Evolutionary conservation across 30 jellyfish, hydroid and myxozoan genomes (phyloP), one percentile per base, ranked within the genome.

Genomic region (Chrysaora quinquecirrha): DNA sequence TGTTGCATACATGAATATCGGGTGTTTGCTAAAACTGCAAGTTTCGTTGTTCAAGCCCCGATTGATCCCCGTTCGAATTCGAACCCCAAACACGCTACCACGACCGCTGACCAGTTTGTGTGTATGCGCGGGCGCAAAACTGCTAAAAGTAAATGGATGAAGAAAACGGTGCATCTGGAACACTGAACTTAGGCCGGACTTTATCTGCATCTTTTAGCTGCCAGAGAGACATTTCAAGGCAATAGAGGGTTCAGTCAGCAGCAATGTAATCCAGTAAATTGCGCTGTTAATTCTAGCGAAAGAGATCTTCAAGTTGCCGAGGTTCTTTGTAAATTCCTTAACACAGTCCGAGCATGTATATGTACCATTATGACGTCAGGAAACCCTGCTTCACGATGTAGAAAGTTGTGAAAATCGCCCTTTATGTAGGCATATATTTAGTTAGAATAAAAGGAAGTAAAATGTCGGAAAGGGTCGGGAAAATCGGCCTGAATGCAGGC

Each of bases 401-500:
- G 80, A 60, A 20, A 20, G 31, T 18, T 16, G 73, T 56, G 48
- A 46, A 33, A 54, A 20, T 52, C 19, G 68, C 68, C 68, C 25
- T 52, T 52, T 52, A 3, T 3, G 29, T 10, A 19, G 68, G 68
- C 68, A 2, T 52, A 52, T 3, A 52, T 52, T 49, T 4, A 30
- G 48, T 6, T 20, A 48, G 71, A 48, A 20, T n/a, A 18, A 22
- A 60, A 30, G 58, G 25, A 20, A 10, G 29, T 30, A 89, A 49
- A 48, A 91, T 91, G 98, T 79, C 98, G 14, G 96, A 77, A 73
- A 78, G 93, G 74, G 78, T 85, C 29, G 88, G 91, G 63, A 91
- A 91, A 69, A 74, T 87, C 50, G 96, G 98, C 66, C 82, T 91
- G 50, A 85, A 95, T 64, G 89, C 98, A 21, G 94, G 98, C 75